These are phyloP conservation scores for Diplodus sargus DNA, from an alignment of 2,797 vertebrate genomes.

Conservation along the genomic window DNA sequence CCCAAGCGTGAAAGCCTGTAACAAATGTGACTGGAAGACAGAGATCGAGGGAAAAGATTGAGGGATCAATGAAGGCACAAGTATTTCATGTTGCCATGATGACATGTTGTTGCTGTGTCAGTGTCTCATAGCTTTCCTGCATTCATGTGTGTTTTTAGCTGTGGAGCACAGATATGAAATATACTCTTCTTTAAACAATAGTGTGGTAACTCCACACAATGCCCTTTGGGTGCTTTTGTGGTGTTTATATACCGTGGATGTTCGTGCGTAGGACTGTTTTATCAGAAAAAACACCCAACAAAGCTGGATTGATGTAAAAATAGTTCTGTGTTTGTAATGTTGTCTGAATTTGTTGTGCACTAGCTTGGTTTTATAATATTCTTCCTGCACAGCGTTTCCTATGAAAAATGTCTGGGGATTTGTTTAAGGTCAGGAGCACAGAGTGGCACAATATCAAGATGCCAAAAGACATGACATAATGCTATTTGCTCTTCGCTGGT, in stretches of 20 bases:
- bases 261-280: neutral
- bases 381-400: neutral
- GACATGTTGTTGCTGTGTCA: slow-evolving; percentile 22
- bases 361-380: slow-evolving; percentile 11
- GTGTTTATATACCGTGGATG: neutral
- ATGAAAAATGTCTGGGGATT: slow-evolving; percentile 33
- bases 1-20: slow-evolving; percentile 29
- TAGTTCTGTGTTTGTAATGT: slow-evolving; percentile 1
- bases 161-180: slow-evolving; percentile 9
- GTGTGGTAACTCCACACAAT: neutral
- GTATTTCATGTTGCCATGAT: slow-evolving; percentile 28
- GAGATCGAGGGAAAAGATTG: slow-evolving; percentile 30
- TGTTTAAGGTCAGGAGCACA: slow-evolving; percentile 53
- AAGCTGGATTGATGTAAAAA: slow-evolving; percentile 9
- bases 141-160: slow-evolving; percentile 19
- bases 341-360: slow-evolving; percentile 4
- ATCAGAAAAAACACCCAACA: neutral
- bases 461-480: slow-evolving; percentile 67
- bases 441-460: slow-evolving; percentile 53
- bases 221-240: neutral
- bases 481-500: slow-evolving; percentile 48
- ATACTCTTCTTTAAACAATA: slow-evolving; percentile 20
- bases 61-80: slow-evolving; percentile 14
- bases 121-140: slow-evolving; percentile 22
- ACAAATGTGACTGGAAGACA: slow-evolving; percentile 52